Conservation (phyloP, 2,113 vertebrate genomes). For the Aegotheles bennettii region DNA sequence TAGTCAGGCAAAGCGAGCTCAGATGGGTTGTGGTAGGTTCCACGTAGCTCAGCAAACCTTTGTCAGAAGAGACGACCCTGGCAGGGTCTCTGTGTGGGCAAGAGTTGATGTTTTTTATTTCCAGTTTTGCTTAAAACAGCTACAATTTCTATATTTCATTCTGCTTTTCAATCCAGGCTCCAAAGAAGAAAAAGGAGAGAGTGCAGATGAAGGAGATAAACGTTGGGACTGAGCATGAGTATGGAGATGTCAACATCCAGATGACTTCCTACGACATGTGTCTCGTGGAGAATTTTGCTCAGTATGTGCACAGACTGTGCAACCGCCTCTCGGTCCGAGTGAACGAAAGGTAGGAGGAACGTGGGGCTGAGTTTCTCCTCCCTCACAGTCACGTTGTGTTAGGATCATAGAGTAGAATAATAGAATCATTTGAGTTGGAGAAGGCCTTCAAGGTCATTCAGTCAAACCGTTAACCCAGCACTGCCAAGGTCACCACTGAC, state of each 20-base stretch:
- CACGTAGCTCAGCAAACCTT: not conserved
- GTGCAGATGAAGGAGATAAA: constrained; percentile 75
- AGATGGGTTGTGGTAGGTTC: not conserved
- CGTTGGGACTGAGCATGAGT: constrained; percentile 69
- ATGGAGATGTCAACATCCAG: constrained; percentile 83
- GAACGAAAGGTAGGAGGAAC: constrained; percentile 74
- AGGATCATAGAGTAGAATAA: too few relatives aligned
- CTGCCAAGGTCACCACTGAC: too few relatives aligned
- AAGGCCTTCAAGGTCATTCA: too few relatives aligned
- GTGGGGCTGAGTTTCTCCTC: not conserved
- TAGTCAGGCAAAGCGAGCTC: not conserved
- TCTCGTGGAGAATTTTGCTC: constrained; percentile 83
- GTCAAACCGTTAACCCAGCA: too few relatives aligned
- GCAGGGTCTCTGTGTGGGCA: not conserved
- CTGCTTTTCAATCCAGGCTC: not conserved
- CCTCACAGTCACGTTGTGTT: fast-evolving
- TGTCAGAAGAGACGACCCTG: not conserved
- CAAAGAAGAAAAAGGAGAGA: constrained; percentile 78
- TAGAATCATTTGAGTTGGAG: too few relatives aligned
- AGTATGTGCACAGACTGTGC: constrained; percentile 88
- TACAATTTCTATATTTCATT: not conserved
- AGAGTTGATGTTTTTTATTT: not conserved
- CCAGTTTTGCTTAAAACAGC: not conserved
- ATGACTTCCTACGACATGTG: constrained; percentile 88
- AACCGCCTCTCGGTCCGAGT: constrained; percentile 79